phyloP scores from a whole-genome alignment of 1,140 invertebrate species.

The Ptiloglossa arizonensis region DNA sequence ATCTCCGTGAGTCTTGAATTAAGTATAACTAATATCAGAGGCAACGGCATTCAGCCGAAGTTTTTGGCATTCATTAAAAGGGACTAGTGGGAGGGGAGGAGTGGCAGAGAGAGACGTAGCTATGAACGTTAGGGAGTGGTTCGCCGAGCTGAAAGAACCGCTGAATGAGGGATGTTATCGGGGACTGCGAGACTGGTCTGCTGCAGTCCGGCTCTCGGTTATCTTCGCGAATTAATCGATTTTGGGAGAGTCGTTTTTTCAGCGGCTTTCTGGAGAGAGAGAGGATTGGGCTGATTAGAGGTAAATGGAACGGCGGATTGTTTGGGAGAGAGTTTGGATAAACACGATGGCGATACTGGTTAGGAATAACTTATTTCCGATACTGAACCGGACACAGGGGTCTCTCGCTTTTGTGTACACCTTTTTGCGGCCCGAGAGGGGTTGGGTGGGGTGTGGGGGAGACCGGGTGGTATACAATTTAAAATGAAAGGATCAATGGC shows the following conservation, averaged over 20 bases:
- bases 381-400: neutral
- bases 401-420: neutral
- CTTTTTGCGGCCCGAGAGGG: no score
- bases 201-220: constrained; percentile 11
- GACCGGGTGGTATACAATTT: no score
- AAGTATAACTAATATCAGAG: constrained; percentile 80
- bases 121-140: constrained; percentile 3
- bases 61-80: constrained; percentile 79
- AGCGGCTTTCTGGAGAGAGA: constrained; percentile 17
- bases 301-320: constrained; percentile 29
- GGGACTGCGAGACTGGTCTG: constrained; percentile 6
- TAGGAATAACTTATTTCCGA: neutral
- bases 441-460: no score
- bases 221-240: constrained; percentile 45
- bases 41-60: constrained; percentile 56
- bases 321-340: constrained; percentile 20
- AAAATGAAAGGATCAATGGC: no score
- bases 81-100: constrained; percentile 12
- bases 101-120: neutral
- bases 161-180: constrained; percentile 39
- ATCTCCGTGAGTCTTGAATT: constrained; percentile 73
- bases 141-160: constrained; percentile 27
- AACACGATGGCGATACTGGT: constrained; percentile 2
- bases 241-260: constrained; percentile 24
- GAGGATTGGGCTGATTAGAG: constrained; percentile 27